Base-by-base conservation (phyloP, 2,797 vertebrate genomes). In the Chelonia mydas region DNA sequence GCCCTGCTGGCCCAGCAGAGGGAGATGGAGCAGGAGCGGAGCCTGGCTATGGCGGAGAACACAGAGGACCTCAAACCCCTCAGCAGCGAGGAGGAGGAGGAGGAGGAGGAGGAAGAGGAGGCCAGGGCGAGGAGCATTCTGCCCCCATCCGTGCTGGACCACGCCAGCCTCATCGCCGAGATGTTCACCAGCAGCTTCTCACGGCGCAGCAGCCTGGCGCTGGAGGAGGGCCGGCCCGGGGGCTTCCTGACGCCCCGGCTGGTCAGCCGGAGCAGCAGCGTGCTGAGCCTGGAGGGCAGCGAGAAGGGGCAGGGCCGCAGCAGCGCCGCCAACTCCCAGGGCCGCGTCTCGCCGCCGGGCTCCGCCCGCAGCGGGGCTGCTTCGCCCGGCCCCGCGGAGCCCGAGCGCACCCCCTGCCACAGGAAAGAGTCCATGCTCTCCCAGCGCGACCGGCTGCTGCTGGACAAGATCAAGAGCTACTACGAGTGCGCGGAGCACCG, bases 391-490 rank as follows among this genome's bases (percentile, higher is more conserved):
- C 90, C 93, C 78, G 8, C 93, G 3, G 98, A 99, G 90, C 91
- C 90, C 2, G 98, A 98, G 17, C 89, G 90, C 61, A 45, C 88
- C 27, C 1, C 84, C 17, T 89, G 93, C 55, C 93, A 97, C 53
- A 97, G 98, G 47, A 98, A 96, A 80, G 98, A 98, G 47, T 99
- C 98, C 0, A 98, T 98, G 3, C 98, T 99, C 1, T 99, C 99
- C 81, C 99, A 98, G 92, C 98, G 98, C 93, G 99, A 99, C 93
- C 98, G 98, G 57, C 96, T 99, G 95, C 98, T 99, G 76, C 98
- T 99, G 41, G 98, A 99, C 90, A 99, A 99, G 97, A 99, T 99
- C 97, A 98, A 98, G 95, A 99, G 86, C 68, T 99, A 99, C 97
- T 99, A 99, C 0, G 99, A 99, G 90, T 97, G 99, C 0, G 99